Base-by-base conservation (phyloP, 1,140 invertebrate genomes). In the Zaprionus camerounensis region DNA sequence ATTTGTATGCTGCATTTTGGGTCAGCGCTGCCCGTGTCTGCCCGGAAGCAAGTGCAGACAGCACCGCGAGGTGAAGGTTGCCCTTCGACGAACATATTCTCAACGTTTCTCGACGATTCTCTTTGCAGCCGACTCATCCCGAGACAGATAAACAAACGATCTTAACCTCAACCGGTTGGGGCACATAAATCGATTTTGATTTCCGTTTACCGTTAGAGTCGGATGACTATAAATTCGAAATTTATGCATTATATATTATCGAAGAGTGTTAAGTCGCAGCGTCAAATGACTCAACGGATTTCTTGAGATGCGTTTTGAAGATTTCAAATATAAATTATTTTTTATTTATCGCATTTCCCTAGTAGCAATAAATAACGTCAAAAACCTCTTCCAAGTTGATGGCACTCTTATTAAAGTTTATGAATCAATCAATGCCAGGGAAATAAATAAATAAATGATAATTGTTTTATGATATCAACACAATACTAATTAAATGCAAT, bases 171-270 rank as follows among this genome's bases (percentile, higher is more conserved):
- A 83, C 80, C 70, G 73, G 80, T 86, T 83, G 51, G 51, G 51
- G 70, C 76, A 57, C 74, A 85, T 82, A 76, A 86, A 79, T 86
- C 62, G 68, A 26, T 64, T 79, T 82, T 85, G 82, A 82, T 57
- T 86, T 76, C 76, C 49, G 69, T 82, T 83, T 88, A 83, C 83
- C 84, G 83, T 88, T 86, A 86, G 78, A 77, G 69, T 46, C 55
- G 75, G 31, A 46, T 7, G 53, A 15, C 67, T 65, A 80, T 86
- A 86, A 86, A 88, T 86, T 81, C 74, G 67, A 49, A 64, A 83
- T 80, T 70, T 53, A 63, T 69, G 49, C 76, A 58, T 71, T 76
- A 68, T 71, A 71, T 76, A 55, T 46, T 69, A 57, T 53, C 61
- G 64, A 82, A 70, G 76, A 59, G 78, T 61, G 66, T 71, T 41